Evolutionary conservation across 2,113 vertebrate species (phyloP).

Genomic region (Hassar affinis): DNA sequence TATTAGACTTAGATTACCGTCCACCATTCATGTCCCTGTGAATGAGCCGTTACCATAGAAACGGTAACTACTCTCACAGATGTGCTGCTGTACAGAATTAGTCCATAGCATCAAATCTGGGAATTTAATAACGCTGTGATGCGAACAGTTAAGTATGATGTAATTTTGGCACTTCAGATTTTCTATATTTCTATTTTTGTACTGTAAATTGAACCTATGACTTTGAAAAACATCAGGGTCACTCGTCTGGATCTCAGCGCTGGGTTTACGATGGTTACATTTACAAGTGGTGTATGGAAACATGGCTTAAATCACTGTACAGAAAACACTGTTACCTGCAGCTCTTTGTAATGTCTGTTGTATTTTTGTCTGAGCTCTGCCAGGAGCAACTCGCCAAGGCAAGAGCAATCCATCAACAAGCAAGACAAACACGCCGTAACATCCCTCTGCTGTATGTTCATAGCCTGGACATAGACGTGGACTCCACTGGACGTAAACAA

Average conservation of each 20-base stretch:
- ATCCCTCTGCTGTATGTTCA: slow-evolving; percentile 39
- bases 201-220: not conserved
- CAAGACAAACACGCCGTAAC: slow-evolving; percentile 40
- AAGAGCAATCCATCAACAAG: slow-evolving; percentile 52
- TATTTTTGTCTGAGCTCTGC: slow-evolving; percentile 22
- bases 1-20: not conserved
- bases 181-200: not conserved
- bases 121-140: not conserved
- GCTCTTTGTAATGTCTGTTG: not conserved
- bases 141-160: not conserved
- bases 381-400: slow-evolving; percentile 47
- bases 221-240: not conserved
- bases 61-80: not conserved
- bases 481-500: slow-evolving; percentile 61
- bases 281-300: not conserved
- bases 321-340: not conserved
- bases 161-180: not conserved
- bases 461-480: slow-evolving; percentile 56
- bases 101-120: not conserved
- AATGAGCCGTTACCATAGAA: not conserved
- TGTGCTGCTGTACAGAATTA: not conserved
- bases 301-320: not conserved
- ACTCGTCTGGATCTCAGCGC: not conserved
- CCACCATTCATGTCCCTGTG: not conserved
- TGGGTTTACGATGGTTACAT: not conserved